A percentile compares a stretch with the other conserved stretches of the same genome.
Conservation (phyloP, 2,797 vertebrate genomes). For the Erethizon dorsatum region DNA sequence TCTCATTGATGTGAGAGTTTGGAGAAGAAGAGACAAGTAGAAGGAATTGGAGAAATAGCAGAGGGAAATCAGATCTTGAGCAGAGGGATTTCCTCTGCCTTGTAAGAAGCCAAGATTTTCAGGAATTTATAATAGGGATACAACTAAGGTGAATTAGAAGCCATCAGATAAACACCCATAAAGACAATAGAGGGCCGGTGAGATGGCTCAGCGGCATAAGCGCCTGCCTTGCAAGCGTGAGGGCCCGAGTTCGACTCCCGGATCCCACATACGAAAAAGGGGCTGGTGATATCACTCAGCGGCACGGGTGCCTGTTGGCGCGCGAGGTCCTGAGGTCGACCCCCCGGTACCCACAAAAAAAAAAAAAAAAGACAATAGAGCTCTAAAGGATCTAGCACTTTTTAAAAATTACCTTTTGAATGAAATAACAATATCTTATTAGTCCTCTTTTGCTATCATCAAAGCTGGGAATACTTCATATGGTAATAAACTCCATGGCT, state of each 20-base stretch:
- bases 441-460: neutral
- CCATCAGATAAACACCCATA: neutral
- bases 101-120: conserved; percentile 5
- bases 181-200: neutral
- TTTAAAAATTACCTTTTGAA: neutral
- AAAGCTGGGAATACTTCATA: neutral
- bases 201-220: too few relatives aligned
- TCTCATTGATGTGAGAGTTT: neutral
- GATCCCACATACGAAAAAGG: too few relatives aligned
- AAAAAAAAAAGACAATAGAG: neutral
- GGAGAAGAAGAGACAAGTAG: neutral
- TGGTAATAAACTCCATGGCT: neutral
- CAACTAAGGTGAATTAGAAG: neutral
- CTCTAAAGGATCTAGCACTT: neutral
- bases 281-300: too few relatives aligned
- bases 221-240: too few relatives aligned
- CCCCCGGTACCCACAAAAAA: too few relatives aligned
- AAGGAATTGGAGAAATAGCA: neutral
- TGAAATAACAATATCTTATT: neutral
- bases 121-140: neutral
- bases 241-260: too few relatives aligned
- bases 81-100: neutral
- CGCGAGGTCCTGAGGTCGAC: too few relatives aligned
- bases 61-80: neutral
- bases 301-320: too few relatives aligned